Percentiles rank a stretch among this genome's conserved stretches.
Conservation (phyloP, 1,140 invertebrate genomes). For the Brachionus manjavacas region DNA sequence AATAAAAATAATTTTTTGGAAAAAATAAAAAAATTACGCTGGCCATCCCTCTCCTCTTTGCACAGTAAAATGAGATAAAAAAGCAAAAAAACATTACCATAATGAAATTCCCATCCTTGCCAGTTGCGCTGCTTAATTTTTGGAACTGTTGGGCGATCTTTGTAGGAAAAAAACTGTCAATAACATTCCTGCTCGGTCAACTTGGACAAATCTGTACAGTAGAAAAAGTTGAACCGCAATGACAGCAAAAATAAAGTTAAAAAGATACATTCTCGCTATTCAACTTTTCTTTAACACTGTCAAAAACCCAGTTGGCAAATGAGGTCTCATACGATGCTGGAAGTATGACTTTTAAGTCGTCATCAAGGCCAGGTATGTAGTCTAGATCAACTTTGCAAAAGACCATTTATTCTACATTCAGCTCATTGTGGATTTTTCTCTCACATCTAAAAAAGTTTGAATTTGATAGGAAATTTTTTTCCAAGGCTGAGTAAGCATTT, state of each 20-base stretch:
- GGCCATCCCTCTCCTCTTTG: constrained; percentile 99
- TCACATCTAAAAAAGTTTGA: not conserved
- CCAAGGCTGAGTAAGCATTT: not conserved
- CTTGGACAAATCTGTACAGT: constrained; percentile 97
- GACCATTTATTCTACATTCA: constrained; percentile 32
- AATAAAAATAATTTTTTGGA: not conserved
- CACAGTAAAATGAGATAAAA: constrained; percentile 97
- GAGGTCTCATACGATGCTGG: constrained; percentile 22
- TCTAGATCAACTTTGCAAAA: constrained; percentile 42
- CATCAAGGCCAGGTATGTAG: constrained; percentile 43
- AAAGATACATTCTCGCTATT: constrained; percentile 65
- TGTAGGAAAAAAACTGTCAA: constrained; percentile 88
- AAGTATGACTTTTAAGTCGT: constrained; percentile 35
- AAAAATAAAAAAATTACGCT: constrained; percentile 70
- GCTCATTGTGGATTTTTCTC: not conserved
- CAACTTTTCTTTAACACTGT: not conserved
- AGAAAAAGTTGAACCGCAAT: constrained; percentile 99
- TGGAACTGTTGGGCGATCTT: constrained; percentile 73
- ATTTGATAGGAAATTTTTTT: not conserved
- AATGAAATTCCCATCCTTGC: constrained; percentile 87
- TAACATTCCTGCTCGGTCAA: constrained; percentile 84
- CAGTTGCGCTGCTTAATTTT: constrained; percentile 75
- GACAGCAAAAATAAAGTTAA: constrained; percentile 99
- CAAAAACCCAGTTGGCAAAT: not conserved
- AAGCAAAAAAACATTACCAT: constrained; percentile 96